Conservation (phyloP, 2,113 vertebrate genomes). For the Hyperopisus bebe region DNA sequence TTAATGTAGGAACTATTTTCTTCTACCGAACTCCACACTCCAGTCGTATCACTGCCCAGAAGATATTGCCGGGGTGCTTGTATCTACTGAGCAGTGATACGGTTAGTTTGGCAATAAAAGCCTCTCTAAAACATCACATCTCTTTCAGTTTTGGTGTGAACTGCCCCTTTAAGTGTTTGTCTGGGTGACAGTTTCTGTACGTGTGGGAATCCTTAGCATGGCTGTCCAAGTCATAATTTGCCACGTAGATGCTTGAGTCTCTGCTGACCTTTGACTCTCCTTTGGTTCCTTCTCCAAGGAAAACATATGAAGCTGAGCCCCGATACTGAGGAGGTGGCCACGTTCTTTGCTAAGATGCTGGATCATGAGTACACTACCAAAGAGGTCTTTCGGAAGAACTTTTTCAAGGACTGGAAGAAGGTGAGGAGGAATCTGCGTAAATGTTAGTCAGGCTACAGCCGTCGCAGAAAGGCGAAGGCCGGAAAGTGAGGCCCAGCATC, state of each 20-base stretch:
- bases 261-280: neutral
- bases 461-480: neutral
- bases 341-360: slow-evolving; percentile 97
- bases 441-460: neutral
- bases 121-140: neutral
- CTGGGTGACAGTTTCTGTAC: neutral
- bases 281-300: slow-evolving; percentile 53
- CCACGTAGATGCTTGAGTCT: neutral
- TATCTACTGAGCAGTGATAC: neutral
- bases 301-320: slow-evolving; percentile 86
- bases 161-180: neutral
- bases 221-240: neutral
- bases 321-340: slow-evolving; percentile 91
- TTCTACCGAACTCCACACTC: neutral
- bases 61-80: neutral
- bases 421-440: slow-evolving; percentile 44
- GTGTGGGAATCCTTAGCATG: neutral
- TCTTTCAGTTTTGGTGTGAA: neutral
- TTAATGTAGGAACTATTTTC: neutral
- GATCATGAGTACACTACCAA: slow-evolving; percentile 98
- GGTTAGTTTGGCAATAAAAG: neutral
- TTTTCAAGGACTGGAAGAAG: slow-evolving; percentile 98
- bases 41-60: neutral
- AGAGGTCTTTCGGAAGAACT: slow-evolving; percentile 96
- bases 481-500: neutral